Conservation (phyloP, 2,888 invertebrate species). For the Pterobdella sp. region DNA sequence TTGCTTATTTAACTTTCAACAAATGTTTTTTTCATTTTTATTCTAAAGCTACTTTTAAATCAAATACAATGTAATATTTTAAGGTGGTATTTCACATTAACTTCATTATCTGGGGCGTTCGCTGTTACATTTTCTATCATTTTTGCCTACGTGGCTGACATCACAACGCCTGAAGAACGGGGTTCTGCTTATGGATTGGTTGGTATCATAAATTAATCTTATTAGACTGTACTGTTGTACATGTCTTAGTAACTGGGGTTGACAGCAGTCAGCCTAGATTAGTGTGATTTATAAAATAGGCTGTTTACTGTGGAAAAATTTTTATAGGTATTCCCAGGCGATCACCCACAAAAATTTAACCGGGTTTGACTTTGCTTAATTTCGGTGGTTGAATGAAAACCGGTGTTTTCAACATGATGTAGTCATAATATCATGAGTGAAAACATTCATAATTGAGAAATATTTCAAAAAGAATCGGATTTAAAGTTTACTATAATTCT, state of each 20-base stretch:
- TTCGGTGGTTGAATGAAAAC: constrained; percentile 43
- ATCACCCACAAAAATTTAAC: too few relatives aligned
- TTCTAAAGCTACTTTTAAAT: neutral
- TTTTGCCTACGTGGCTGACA: constrained; percentile 98
- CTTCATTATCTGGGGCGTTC: constrained; percentile 95
- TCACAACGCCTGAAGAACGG: constrained; percentile 89
- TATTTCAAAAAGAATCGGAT: too few relatives aligned
- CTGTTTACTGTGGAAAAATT: too few relatives aligned
- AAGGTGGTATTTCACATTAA: constrained; percentile 96
- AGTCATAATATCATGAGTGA: too few relatives aligned
- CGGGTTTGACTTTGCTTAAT: neutral
- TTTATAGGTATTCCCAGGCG: too few relatives aligned
- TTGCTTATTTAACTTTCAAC: neutral
- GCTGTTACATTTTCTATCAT: constrained; percentile 98
- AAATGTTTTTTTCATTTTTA: constrained; percentile 5
- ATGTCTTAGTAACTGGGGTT: too few relatives aligned
- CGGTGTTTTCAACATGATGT: too few relatives aligned
- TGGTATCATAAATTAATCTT: constrained; percentile 39
- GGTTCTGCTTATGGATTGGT: constrained; percentile 90
- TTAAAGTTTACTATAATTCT: too few relatives aligned
- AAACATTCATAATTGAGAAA: too few relatives aligned
- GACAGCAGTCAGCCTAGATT: too few relatives aligned
- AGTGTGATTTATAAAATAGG: too few relatives aligned
- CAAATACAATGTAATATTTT: constrained; percentile 25
- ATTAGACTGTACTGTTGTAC: too few relatives aligned